Base-by-base conservation (phyloP, 2,888 invertebrate species). In the Epistrophella euchroma region DNA sequence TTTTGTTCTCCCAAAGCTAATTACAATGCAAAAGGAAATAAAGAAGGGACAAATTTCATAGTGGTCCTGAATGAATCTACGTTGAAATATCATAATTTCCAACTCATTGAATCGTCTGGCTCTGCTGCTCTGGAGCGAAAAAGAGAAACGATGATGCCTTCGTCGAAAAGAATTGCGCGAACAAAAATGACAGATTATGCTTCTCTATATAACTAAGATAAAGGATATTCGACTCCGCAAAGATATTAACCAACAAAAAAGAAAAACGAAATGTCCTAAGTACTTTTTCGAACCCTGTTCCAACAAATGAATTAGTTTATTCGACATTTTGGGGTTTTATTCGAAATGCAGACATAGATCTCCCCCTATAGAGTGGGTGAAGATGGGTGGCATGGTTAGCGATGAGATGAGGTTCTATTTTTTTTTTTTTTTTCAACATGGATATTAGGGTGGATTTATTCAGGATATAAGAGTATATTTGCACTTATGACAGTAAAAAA, bases 401-500 rank as follows among this genome's bases (percentile, higher is more conserved):
- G 35, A 35, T 15, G 25, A 19, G 22, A 19, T 4, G 19, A 28
- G 45, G 9, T 58, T 66, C 37, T 13, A 35, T 47, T 35, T 7
- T 37, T 66, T 58, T 76, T 56, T 43, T 68, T 37, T 15, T 25
- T 32, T 4, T 22, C 40, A 50, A 19, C 13, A 22, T 68, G 28
- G 81, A 77, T 55, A 71, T 45, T 37, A 64, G 71, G 50, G 66
- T 72, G 66, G 60, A 64, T 72, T 66, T 70, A 58, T 45, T 66
- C 40, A 45, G 32, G 76, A 85, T 70, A 85, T 70, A 62, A 74
- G 62, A 32, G 58, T 74, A 66, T 71, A 80, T 86, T 82, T 86
- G 77, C 82, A 71, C 82, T 82, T 86, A 86, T 82, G 86, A 86
- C 82, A 82, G 86, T 81, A 71, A 86, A 73, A 82, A 86, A 86